These are phyloP conservation scores for Cybosia mesomella DNA, from an alignment of 2,888 invertebrate species.

Conservation along the genomic window DNA sequence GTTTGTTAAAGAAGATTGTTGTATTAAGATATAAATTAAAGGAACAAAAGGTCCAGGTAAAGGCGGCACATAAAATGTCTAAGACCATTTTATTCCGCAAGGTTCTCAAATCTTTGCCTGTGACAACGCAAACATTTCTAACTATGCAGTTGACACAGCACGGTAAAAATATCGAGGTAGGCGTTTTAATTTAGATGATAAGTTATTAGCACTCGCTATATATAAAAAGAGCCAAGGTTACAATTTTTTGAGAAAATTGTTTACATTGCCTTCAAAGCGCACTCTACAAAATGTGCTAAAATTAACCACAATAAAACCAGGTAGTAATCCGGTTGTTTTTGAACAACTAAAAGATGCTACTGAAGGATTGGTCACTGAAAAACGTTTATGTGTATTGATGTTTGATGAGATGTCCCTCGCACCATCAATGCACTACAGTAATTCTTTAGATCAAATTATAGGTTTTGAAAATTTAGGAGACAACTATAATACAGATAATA, in stretches of 20 bases:
- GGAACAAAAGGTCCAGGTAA: background rate
- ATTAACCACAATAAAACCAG: background rate
- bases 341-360: background rate
- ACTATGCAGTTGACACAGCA: constrained; percentile 3
- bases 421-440: background rate
- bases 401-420: background rate
- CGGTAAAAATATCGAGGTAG: background rate
- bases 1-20: background rate
- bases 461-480: background rate
- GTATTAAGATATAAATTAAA: background rate
- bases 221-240: constrained; percentile 1
- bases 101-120: constrained; percentile 1
- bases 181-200: too few relatives aligned
- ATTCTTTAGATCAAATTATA: background rate
- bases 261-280: background rate
- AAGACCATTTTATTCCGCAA: too few relatives aligned
- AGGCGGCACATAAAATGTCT: background rate
- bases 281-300: background rate
- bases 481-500: background rate
- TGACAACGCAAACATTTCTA: background rate
- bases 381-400: background rate
- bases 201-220: too few relatives aligned
- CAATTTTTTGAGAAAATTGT: background rate
- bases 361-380: background rate
- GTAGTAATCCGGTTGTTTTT: background rate